These are phyloP conservation scores for Pteria penguin DNA, from an alignment of 2,888 invertebrate genomes.

Conservation along the genomic window DNA sequence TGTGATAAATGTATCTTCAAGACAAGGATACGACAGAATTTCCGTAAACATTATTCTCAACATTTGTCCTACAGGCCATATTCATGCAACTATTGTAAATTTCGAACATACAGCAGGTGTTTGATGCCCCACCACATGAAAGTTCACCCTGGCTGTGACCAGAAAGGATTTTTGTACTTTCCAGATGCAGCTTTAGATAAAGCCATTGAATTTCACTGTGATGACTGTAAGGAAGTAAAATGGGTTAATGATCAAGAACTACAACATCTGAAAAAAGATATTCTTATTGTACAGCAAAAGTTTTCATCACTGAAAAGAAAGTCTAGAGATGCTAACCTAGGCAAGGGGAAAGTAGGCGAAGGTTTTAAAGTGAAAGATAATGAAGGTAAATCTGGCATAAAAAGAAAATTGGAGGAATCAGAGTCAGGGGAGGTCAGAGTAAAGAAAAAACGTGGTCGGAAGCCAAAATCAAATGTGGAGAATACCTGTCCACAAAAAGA, in stretches of 20 bases:
- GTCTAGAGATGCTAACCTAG: background rate
- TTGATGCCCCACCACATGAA: conserved; percentile 9
- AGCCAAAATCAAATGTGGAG: background rate
- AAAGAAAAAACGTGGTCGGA: background rate
- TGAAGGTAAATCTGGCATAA: no score
- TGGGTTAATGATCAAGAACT: conserved; percentile 19
- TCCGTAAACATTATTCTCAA: conserved; percentile 19
- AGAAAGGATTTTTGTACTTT: conserved; percentile 1
- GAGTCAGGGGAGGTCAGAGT: background rate
- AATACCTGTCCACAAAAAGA: background rate
- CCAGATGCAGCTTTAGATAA: conserved; percentile 13
- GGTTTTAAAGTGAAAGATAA: no score
- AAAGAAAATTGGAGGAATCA: background rate
- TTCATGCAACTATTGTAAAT: conserved; percentile 6
- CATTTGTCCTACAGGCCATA: conserved; percentile 23
- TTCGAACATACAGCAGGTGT: conserved; percentile 7
- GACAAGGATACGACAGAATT: conserved; percentile 18
- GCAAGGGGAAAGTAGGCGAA: no score
- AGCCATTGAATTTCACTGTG: conserved; percentile 5
- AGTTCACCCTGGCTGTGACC: background rate
- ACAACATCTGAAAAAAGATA: conserved; percentile 6
- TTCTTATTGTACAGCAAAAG: background rate
- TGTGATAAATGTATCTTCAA: conserved; percentile 18
- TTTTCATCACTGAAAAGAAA: background rate
- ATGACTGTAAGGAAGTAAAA: conserved; percentile 14